These are phyloP conservation scores for Redunca redunca DNA, from an alignment of 2,113 vertebrate genomes.

Conservation along the genomic window DNA sequence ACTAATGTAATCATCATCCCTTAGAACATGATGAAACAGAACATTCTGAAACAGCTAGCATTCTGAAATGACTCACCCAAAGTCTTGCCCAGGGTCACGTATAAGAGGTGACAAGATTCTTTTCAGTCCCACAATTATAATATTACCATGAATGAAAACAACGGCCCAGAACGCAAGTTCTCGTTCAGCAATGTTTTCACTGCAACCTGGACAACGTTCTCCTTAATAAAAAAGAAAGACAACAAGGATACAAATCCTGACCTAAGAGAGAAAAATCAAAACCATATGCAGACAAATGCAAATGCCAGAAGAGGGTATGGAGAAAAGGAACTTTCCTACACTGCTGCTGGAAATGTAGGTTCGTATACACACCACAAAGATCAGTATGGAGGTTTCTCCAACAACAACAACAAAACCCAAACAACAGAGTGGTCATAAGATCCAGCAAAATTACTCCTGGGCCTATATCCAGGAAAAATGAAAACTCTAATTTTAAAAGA, in stretches of 20 bases:
- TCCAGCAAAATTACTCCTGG: not conserved
- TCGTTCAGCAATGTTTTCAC: not conserved
- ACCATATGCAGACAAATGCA: not conserved
- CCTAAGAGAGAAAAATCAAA: not conserved
- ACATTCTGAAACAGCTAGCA: not conserved
- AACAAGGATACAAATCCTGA: not conserved
- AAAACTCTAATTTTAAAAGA: not conserved
- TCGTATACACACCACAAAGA: not conserved
- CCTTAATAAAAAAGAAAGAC: not conserved
- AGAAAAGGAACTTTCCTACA: not conserved
- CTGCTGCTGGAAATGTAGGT: not conserved
- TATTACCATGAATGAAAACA: not conserved
- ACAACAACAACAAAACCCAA: not conserved
- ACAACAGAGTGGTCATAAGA: not conserved
- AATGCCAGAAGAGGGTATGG: not conserved
- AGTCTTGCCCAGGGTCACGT: not conserved
- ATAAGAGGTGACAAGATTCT: not conserved
- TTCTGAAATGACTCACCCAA: not conserved
- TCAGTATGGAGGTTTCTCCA: not conserved
- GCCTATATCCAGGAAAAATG: not conserved
- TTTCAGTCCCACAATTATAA: not conserved
- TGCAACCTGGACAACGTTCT: not conserved
- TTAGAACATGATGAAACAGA: not conserved
- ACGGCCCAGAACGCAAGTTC: not conserved
- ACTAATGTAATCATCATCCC: not conserved